Evolutionary conservation across 2,888 invertebrate genomes (phyloP).

Genomic region (Leistus spinibarbis): DNA sequence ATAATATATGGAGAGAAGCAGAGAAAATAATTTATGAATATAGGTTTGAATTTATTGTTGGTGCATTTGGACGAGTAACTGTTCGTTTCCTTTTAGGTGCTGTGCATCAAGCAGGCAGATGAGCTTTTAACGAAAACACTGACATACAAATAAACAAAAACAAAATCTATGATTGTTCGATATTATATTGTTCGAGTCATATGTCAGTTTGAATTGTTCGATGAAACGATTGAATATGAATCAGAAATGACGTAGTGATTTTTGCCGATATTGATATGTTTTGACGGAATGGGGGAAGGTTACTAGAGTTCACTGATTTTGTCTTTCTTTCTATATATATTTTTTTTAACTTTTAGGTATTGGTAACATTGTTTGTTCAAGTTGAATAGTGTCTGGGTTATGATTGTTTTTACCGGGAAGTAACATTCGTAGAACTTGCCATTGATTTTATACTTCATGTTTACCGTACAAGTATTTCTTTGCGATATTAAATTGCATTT

Average conservation of each 20-base stretch:
- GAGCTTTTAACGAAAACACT: not conserved
- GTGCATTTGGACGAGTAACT: not conserved
- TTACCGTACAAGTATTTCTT: not conserved
- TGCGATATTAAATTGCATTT: not conserved
- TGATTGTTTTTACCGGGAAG: not conserved
- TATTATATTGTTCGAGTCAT: not conserved
- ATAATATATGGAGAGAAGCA: constrained; percentile 12
- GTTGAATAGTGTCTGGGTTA: not conserved
- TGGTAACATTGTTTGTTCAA: not conserved
- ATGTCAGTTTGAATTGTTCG: not conserved
- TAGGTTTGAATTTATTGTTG: constrained; percentile 26
- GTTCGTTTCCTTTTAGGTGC: not conserved
- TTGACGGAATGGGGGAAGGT: constrained; percentile 32
- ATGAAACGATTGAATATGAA: not conserved
- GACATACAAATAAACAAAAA: not conserved
- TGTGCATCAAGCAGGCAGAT: not conserved
- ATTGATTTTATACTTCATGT: not conserved
- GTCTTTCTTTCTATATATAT: no score
- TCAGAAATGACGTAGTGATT: constrained; percentile 7
- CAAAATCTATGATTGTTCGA: not conserved
- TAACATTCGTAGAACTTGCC: not conserved
- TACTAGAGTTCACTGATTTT: constrained; percentile 21
- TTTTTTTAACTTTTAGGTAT: not conserved
- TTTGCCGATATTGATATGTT: constrained; percentile 15
- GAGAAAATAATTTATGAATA: constrained; percentile 21